Base-by-base conservation (phyloP, 2,888 invertebrate species). In the Smittia aterrima region DNA sequence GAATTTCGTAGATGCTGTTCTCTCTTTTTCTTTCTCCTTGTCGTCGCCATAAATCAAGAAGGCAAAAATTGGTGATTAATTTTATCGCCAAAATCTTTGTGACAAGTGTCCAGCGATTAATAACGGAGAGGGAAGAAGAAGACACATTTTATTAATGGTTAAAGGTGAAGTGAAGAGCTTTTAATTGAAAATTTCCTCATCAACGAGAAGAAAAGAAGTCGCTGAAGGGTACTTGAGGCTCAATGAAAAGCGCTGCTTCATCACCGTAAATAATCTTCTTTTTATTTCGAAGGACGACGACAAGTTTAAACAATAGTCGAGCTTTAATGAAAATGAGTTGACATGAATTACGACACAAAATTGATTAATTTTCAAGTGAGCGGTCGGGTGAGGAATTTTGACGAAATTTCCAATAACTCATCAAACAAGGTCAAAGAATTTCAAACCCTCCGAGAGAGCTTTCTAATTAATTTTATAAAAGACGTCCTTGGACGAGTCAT, bases 271-370 rank as follows among this genome's bases (percentile, higher is more conserved):
- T 3, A 32, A 9, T 32, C 32, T 32, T 32, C 32, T 32, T 32
- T 32, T 32, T n/a, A n/a, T n/a, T n/a, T n/a, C n/a, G n/a, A n/a
- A n/a, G n/a, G n/a, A n/a, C n/a, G 9, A 9, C 32, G 4, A 32
- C 4, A 9, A 32, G 32, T 9, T 32, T 32, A 32, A 47, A 47
- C 47, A 47, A 47, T 4, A n/a, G n/a, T 16, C 13, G 4, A 22
- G 22, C 58, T 58, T 58, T 58, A 58, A 58, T 22, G 22, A 58
- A 58, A 58, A 58, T 58, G 58, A 58, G 58, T 58, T 58, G 58
- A 58, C 58, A 58, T 58, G 58, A 58, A 58, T 58, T 18, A n/a
- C 20, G 58, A 20, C 58, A 58, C 22, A 58, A 58, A 58, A 58
- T 58, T 58, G 58, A 58, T 58, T 22, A 18, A 58, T 58, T 58